Conservation (phyloP, 2,888 invertebrate species). For the Drosophila dives region DNA sequence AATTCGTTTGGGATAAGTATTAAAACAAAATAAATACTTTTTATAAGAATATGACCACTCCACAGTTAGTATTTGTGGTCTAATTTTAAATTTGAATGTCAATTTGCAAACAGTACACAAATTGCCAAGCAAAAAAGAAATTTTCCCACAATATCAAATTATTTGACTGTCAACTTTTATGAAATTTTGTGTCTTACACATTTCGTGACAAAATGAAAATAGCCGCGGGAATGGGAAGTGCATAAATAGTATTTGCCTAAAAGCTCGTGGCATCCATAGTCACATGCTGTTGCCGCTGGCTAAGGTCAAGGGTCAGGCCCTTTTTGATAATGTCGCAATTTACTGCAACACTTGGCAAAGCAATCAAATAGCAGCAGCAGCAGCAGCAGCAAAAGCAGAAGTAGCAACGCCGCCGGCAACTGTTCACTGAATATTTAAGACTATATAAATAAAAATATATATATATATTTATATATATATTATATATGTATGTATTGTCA, state of each 20-base stretch:
- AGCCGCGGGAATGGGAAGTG: background rate
- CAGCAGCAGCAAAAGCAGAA: background rate
- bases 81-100: background rate
- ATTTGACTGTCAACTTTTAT: background rate
- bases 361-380: conserved; percentile 35
- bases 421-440: conserved; percentile 4
- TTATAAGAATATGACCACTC: too few relatives aligned
- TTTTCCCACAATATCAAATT: background rate
- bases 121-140: background rate
- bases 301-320: conserved; percentile 76
- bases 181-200: background rate
- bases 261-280: conserved; percentile 37
- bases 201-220: conserved; percentile 5
- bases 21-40: background rate
- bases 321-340: conserved; percentile 66
- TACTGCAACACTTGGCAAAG: conserved; percentile 75
- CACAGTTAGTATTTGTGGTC: background rate
- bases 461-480: conserved; percentile 3
- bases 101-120: background rate
- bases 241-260: background rate
- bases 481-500: conserved; percentile 17
- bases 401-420: conserved; percentile 28
- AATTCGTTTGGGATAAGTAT: background rate
- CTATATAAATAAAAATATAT: background rate
- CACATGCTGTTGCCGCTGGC: conserved; percentile 60